Evolutionary conservation across 2,888 invertebrate species (phyloP).

Genomic region (Operophtera brumata): DNA sequence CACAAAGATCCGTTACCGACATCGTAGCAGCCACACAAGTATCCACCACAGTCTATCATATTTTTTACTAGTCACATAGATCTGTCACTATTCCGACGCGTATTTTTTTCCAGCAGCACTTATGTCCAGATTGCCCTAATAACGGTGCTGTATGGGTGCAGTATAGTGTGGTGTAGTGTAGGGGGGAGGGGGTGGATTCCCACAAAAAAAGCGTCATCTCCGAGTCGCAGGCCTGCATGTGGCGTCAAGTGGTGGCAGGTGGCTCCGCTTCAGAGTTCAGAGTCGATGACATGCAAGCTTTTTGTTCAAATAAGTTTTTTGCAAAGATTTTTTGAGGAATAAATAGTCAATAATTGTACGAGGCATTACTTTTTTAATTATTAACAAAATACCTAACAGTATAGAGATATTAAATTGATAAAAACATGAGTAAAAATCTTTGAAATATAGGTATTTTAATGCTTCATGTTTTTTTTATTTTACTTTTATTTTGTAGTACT

Average conservation of each 20-base stretch:
- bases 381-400: too few relatives aligned
- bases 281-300: conserved; percentile 16
- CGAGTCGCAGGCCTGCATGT: conserved; percentile 38
- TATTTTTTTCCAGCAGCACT: not conserved
- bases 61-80: not conserved
- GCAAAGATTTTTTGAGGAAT: conserved; percentile 15
- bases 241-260: conserved; percentile 51
- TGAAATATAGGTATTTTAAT: too few relatives aligned
- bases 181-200: not conserved
- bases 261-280: conserved; percentile 39
- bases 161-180: not conserved
- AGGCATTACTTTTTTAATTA: too few relatives aligned
- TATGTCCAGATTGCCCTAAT: not conserved
- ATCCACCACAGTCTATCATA: not conserved
- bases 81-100: not conserved
- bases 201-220: conserved; percentile 9
- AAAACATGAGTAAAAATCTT: too few relatives aligned
- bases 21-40: too few relatives aligned
- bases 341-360: too few relatives aligned
- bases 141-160: conserved; percentile 14
- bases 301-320: conserved; percentile 4
- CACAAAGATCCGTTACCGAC: too few relatives aligned
- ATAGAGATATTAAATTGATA: too few relatives aligned
- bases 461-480: too few relatives aligned
- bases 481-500: too few relatives aligned